phyloP scores from a whole-genome alignment of 2,797 vertebrate species.

The Geotrypetes seraphini region DNA sequence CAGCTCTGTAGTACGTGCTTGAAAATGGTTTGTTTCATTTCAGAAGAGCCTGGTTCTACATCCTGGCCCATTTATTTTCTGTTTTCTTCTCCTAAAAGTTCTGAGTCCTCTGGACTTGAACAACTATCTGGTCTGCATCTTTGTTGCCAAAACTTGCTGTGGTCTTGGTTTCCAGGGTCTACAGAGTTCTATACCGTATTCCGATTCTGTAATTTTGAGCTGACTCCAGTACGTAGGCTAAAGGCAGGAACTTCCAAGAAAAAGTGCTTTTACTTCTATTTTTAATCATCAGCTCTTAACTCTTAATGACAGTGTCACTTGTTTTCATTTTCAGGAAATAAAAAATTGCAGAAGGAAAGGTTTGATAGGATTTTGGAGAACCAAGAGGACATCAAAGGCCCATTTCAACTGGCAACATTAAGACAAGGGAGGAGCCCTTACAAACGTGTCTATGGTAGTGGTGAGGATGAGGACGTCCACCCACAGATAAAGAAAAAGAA shows the following conservation, averaged over 20 bases:
- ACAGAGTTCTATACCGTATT: background rate
- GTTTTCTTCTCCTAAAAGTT: no score
- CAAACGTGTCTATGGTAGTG: constrained; percentile 53
- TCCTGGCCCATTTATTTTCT: no score
- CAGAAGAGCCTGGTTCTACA: no score
- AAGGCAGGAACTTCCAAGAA: constrained; percentile 4
- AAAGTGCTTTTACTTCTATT: constrained; percentile 14
- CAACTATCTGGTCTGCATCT: no score
- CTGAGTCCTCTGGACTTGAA: no score
- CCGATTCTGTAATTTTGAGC: constrained; percentile 18
- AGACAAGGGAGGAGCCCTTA: constrained; percentile 61
- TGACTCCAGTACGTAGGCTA: constrained; percentile 1
- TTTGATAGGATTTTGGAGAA: constrained; percentile 51
- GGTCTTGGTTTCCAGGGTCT: background rate
- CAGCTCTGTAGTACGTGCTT: no score
- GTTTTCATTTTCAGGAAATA: constrained; percentile 65
- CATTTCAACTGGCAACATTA: constrained; percentile 49
- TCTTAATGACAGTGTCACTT: constrained; percentile 45
- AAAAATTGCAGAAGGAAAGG: constrained; percentile 51
- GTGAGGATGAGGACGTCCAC: constrained; percentile 66
- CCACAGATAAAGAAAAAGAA: constrained; percentile 86
- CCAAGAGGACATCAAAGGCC: constrained; percentile 54
- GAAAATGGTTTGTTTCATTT: no score
- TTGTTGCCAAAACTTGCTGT: constrained; percentile 8
- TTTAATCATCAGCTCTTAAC: constrained; percentile 34